Conservation (phyloP, 1,140 invertebrate species). For the Rhagoletis pomonella region DNA sequence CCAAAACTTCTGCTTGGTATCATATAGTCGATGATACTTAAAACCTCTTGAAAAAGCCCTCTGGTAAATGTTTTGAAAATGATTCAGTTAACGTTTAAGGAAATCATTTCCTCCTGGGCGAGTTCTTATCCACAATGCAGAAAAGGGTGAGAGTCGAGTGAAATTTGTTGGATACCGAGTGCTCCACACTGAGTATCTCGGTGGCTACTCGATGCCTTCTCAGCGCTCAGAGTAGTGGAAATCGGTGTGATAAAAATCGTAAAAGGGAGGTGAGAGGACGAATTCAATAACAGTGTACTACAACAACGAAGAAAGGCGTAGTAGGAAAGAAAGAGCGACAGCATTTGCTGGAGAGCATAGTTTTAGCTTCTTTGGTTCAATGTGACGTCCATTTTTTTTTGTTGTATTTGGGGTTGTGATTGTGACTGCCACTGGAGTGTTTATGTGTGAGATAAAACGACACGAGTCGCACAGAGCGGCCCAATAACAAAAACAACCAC, state of each 20-base stretch:
- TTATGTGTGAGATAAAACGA: constrained; percentile 1
- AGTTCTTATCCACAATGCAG: too few relatives aligned
- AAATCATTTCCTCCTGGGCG: not conserved
- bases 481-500: not conserved
- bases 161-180: constrained; percentile 4
- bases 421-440: not conserved
- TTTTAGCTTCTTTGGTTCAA: not conserved
- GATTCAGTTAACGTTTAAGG: too few relatives aligned
- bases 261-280: not conserved
- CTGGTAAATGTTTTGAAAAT: too few relatives aligned
- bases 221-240: not conserved
- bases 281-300: not conserved
- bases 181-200: not conserved
- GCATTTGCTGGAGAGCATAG: not conserved
- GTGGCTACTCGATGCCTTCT: too few relatives aligned
- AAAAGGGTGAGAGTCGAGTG: not conserved
- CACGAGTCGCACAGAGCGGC: not conserved
- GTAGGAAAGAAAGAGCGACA: constrained; percentile 1
- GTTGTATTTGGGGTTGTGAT: constrained; percentile 28
- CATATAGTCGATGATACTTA: too few relatives aligned
- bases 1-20: too few relatives aligned
- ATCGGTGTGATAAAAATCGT: constrained; percentile 13
- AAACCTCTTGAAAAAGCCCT: too few relatives aligned
- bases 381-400: not conserved
- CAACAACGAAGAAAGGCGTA: not conserved